Conservation (phyloP, 1,140 invertebrate genomes). For the Uloborus diversus region DNA sequence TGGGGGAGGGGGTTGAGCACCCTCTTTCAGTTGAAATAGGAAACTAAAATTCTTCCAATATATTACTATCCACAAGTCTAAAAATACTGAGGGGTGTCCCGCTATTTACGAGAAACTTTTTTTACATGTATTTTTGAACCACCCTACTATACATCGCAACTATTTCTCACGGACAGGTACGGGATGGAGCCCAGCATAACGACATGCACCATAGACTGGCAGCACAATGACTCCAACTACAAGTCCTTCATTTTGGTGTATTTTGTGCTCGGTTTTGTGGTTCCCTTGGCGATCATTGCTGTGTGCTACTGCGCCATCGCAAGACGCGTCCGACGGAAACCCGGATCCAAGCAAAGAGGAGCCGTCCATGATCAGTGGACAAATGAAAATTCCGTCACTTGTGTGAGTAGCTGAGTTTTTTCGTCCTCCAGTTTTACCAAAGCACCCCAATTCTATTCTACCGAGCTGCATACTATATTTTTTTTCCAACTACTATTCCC, state of each 20-base stretch:
- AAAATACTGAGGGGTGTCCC: no score
- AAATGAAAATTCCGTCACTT: conserved; percentile 49
- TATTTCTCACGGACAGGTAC: conserved; percentile 34
- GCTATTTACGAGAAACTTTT: no score
- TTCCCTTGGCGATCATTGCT: conserved; percentile 50
- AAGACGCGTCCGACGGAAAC: background rate
- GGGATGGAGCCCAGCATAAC: conserved; percentile 55
- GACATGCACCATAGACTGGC: conserved; percentile 59
- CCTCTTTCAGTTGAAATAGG: no score
- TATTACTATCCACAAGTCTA: no score
- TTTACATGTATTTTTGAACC: no score
- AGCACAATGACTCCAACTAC: conserved; percentile 55
- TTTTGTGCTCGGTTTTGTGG: conserved; percentile 55
- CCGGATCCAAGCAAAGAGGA: conserved; percentile 3
- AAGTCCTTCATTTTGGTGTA: conserved; percentile 58
- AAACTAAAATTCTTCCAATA: no score
- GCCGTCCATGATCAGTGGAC: conserved; percentile 48
- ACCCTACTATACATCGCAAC: background rate
- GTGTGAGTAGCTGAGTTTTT: no score
- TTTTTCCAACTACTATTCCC: no score
- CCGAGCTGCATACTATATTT: no score
- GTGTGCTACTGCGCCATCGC: conserved; percentile 32
- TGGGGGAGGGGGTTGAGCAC: no score
- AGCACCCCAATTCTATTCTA: no score
- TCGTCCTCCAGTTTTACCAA: no score